A percentile compares a stretch with the other conserved stretches of the same genome.
These are phyloP conservation scores for Amniataba percoides DNA, from an alignment of 2,797 vertebrate species.

Conservation along the genomic window DNA sequence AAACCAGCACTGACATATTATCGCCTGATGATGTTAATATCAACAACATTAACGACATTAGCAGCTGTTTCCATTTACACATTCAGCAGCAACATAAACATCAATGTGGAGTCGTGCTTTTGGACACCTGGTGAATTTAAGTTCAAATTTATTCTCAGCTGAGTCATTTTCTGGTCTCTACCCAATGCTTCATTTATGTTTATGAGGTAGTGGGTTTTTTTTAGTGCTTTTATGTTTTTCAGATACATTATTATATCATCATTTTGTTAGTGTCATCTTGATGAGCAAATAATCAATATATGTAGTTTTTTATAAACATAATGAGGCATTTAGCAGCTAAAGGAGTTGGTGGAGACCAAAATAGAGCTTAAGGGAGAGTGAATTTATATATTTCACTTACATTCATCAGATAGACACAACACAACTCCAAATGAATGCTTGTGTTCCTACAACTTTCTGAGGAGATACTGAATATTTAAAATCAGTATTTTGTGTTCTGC, in stretches of 20 bases:
- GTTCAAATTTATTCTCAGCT: not conserved
- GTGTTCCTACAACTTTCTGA: not conserved
- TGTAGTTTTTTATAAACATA: not conserved
- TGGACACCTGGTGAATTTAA: not conserved
- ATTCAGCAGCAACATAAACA: not conserved
- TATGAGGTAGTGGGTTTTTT: not conserved
- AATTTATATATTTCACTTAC: not conserved
- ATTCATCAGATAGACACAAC: slow-evolving; percentile 4
- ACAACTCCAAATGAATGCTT: not conserved
- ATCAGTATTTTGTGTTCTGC: not conserved
- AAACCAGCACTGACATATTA: not conserved
- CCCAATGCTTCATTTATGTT: not conserved
- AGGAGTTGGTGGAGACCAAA: not conserved
- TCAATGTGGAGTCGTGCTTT: not conserved
- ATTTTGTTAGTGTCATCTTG: not conserved
- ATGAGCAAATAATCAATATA: not conserved
- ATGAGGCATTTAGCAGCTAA: not conserved
- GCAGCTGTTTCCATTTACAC: not conserved
- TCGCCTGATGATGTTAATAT: not conserved
- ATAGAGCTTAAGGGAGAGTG: not conserved
- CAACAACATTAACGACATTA: not conserved
- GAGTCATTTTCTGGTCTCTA: not conserved
- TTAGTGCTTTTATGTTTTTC: not conserved
- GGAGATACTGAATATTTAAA: not conserved
- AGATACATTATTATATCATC: not conserved